These are phyloP conservation scores for Schizotus pectinicornis DNA, from an alignment of 2,888 invertebrate species.

Conservation along the genomic window DNA sequence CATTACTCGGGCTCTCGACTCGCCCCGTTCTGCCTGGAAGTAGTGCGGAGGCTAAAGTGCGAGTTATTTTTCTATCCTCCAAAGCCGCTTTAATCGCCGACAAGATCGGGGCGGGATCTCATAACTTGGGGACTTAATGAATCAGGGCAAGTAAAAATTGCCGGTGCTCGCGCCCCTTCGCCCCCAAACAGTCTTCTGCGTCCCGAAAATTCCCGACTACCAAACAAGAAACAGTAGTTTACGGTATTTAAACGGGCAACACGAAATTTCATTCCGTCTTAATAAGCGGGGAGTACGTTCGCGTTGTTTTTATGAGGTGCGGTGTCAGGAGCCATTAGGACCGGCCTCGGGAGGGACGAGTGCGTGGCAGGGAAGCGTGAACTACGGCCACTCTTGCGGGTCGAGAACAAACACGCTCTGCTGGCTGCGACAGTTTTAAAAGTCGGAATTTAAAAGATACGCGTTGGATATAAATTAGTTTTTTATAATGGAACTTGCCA, in stretches of 20 bases:
- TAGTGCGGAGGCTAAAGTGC: too few relatives aligned
- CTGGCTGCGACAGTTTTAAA: constrained; percentile 25
- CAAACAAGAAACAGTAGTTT: neutral
- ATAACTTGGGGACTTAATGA: too few relatives aligned
- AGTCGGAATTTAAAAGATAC: constrained; percentile 11
- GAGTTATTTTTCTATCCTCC: too few relatives aligned
- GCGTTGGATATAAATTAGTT: constrained; percentile 2
- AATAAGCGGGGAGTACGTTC: constrained; percentile 37
- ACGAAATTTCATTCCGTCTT: constrained; percentile 42
- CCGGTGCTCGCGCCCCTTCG: too few relatives aligned
- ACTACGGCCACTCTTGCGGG: constrained; percentile 23
- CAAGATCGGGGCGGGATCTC: too few relatives aligned
- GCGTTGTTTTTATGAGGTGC: constrained; percentile 38
- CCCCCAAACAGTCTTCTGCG: too few relatives aligned
- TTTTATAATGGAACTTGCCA: neutral
- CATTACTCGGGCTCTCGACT: too few relatives aligned
- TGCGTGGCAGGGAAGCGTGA: constrained; percentile 24
- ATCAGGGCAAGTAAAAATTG: too few relatives aligned
- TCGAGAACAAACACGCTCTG: constrained; percentile 28
- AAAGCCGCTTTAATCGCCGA: too few relatives aligned
- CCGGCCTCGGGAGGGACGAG: constrained; percentile 29
- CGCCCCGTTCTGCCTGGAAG: too few relatives aligned
- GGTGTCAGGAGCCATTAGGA: constrained; percentile 36
- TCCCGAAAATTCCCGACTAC: too few relatives aligned
- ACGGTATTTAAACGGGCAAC: constrained; percentile 19